Conservation (phyloP, 2,888 invertebrate genomes). For the Microctonus aethiopoides region DNA sequence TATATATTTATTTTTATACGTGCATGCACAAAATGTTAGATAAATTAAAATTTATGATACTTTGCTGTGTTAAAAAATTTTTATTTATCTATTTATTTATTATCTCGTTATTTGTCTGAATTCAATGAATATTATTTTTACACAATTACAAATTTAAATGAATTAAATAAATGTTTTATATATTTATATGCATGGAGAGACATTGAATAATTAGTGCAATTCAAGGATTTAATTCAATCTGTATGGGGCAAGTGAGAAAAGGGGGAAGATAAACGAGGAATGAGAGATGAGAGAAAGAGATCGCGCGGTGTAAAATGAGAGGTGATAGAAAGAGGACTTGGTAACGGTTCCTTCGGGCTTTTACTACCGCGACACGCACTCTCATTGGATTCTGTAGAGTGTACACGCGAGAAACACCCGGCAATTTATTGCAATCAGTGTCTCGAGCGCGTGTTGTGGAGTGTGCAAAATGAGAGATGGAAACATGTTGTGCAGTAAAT, state of each 20-base stretch:
- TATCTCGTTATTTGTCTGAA: too few species aligned
- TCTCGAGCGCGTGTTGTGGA: slow-evolving; percentile 44
- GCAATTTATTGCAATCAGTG: slow-evolving; percentile 61
- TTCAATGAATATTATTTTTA: too few species aligned
- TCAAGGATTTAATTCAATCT: slow-evolving; percentile 40
- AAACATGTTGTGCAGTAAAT: slow-evolving; percentile 26
- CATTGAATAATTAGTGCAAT: slow-evolving; percentile 41
- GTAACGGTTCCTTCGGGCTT: slow-evolving; percentile 24
- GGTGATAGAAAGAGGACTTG: slow-evolving; percentile 5
- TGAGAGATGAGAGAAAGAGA: background rate
- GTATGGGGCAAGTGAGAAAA: background rate
- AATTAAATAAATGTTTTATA: background rate
- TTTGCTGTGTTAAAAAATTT: background rate
- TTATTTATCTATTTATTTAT: background rate
- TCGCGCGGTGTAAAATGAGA: background rate
- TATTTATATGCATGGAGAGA: background rate
- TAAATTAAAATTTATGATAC: background rate
- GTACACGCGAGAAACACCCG: slow-evolving; percentile 41
- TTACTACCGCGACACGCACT: slow-evolving; percentile 26
- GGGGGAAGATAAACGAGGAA: background rate
- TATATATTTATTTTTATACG: background rate
- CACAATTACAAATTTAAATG: too few species aligned
- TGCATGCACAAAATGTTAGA: background rate
- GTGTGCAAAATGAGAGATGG: slow-evolving; percentile 11
- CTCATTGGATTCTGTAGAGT: slow-evolving; percentile 1